Evolutionary conservation across 2,113 vertebrate species (phyloP).

Genomic region (Sebastes schlegelii): DNA sequence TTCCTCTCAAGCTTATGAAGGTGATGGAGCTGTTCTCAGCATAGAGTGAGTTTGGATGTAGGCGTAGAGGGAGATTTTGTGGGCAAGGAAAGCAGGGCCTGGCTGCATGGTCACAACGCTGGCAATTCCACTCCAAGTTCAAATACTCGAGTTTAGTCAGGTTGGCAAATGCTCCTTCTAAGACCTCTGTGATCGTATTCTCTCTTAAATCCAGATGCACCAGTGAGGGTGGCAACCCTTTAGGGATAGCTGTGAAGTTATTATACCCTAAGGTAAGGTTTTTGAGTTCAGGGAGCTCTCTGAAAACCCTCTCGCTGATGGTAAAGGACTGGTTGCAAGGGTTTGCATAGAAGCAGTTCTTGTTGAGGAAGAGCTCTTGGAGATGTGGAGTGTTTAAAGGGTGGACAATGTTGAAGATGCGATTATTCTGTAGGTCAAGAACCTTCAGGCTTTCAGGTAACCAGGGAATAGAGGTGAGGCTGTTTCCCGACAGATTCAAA

Average conservation of each 20-base stretch:
- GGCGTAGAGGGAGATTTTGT: conserved; percentile 70
- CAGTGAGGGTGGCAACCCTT: conserved; percentile 81
- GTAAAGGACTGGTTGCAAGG: conserved; percentile 79
- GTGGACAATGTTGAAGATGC: conserved; percentile 69
- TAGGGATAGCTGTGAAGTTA: conserved; percentile 85
- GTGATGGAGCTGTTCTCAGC: conserved; percentile 72
- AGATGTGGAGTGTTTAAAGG: conserved; percentile 75
- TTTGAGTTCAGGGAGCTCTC: conserved; percentile 70
- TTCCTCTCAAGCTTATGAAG: conserved; percentile 81
- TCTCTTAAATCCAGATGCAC: conserved; percentile 79
- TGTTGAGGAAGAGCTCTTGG: conserved; percentile 66
- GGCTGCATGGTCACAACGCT: conserved; percentile 86
- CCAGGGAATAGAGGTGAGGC: conserved; percentile 78
- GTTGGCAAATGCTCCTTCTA: conserved; percentile 71
- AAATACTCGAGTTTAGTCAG: conserved; percentile 72
- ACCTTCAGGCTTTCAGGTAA: conserved; percentile 75
- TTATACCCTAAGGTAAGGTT: conserved; percentile 84
- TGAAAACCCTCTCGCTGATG: conserved; percentile 73
- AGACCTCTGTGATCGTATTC: conserved; percentile 80
- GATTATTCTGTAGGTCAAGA: conserved; percentile 80
- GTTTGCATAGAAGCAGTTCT: conserved; percentile 84
- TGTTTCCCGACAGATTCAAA: conserved; percentile 82
- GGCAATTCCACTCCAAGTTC: conserved; percentile 86
- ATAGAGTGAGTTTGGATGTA: conserved; percentile 74
- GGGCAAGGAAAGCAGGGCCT: conserved; percentile 85